phyloP scores from a whole-genome alignment of 2,888 invertebrate genomes.

The Caradrina clavipalpis region DNA sequence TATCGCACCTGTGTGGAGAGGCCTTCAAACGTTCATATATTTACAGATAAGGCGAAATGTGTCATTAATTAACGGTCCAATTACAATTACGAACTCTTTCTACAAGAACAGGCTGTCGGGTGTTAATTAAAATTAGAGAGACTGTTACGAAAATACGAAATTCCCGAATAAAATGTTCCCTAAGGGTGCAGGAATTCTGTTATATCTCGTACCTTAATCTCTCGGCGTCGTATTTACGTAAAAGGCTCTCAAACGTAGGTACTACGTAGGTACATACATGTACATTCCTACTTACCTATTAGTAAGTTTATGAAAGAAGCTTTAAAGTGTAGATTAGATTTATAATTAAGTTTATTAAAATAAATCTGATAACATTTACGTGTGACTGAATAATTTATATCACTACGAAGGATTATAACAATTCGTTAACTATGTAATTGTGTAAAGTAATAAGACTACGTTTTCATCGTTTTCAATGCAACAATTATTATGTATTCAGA shows the following conservation, averaged over 20 bases:
- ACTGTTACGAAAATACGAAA: slow-evolving; percentile 47
- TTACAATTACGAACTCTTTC: slow-evolving; percentile 45
- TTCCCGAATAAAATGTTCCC: slow-evolving; percentile 23
- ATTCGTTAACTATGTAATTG: slow-evolving; percentile 63
- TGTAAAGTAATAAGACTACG: slow-evolving; percentile 37
- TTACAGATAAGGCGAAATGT: slow-evolving; percentile 12
- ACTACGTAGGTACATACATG: slow-evolving; percentile 54
- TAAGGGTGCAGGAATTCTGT: slow-evolving; percentile 36
- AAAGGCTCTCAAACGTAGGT: slow-evolving; percentile 30
- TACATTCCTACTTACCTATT: slow-evolving; percentile 75
- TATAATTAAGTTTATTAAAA: slow-evolving; percentile 67
- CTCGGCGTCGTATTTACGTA: slow-evolving; percentile 39
- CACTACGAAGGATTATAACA: slow-evolving; percentile 62
- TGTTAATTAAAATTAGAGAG: slow-evolving; percentile 45
- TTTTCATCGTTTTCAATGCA: slow-evolving; percentile 52
- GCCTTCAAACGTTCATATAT: background rate
- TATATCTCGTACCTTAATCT: slow-evolving; percentile 14
- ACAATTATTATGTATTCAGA: slow-evolving; percentile 51
- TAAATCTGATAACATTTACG: slow-evolving; percentile 71
- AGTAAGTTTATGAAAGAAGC: slow-evolving; percentile 85
- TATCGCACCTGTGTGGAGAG: no score
- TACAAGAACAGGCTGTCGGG: slow-evolving; percentile 34
- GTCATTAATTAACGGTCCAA: slow-evolving; percentile 12
- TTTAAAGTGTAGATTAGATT: slow-evolving; percentile 83
- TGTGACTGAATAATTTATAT: slow-evolving; percentile 75